These are phyloP conservation scores for Eupithecia vulgata DNA, from an alignment of 2,888 invertebrate species.

Conservation along the genomic window DNA sequence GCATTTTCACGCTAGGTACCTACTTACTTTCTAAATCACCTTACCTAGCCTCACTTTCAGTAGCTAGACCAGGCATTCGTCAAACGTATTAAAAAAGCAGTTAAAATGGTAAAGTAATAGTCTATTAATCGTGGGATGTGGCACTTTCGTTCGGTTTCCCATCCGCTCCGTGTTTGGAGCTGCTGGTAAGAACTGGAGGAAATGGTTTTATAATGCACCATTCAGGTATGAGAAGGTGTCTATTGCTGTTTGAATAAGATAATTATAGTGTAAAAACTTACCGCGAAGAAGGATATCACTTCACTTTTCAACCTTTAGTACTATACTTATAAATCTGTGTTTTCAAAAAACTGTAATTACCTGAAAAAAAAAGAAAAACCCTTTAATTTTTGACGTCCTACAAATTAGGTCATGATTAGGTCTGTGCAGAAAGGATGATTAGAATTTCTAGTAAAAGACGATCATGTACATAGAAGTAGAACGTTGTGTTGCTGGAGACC, in stretches of 20 bases:
- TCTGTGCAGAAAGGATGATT: not conserved
- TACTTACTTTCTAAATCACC: not conserved
- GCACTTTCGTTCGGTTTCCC: constrained; percentile 37
- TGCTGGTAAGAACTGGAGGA: constrained; percentile 22
- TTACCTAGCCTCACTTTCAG: constrained; percentile 6
- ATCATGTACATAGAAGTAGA: too few relatives aligned
- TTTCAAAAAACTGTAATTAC: constrained; percentile 4
- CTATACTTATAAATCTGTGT: too few relatives aligned
- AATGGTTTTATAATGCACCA: constrained; percentile 20
- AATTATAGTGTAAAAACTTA: constrained; percentile 11
- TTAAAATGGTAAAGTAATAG: constrained; percentile 16
- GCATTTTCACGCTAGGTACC: not conserved
- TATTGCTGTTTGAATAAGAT: not conserved
- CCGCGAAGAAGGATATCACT: not conserved
- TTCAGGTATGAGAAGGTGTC: not conserved
- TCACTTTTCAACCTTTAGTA: constrained; percentile 4
- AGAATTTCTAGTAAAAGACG: not conserved
- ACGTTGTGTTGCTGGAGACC: not conserved
- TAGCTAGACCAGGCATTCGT: not conserved
- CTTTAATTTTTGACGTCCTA: not conserved
- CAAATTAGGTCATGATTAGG: too few relatives aligned
- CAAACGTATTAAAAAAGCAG: constrained; percentile 9
- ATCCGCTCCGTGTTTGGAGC: constrained; percentile 31
- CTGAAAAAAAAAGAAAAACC: not conserved
- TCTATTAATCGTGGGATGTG: constrained; percentile 32